Evolutionary conservation across 2,113 vertebrate species (phyloP).

Genomic region (Daphoenositta chrysoptera): DNA sequence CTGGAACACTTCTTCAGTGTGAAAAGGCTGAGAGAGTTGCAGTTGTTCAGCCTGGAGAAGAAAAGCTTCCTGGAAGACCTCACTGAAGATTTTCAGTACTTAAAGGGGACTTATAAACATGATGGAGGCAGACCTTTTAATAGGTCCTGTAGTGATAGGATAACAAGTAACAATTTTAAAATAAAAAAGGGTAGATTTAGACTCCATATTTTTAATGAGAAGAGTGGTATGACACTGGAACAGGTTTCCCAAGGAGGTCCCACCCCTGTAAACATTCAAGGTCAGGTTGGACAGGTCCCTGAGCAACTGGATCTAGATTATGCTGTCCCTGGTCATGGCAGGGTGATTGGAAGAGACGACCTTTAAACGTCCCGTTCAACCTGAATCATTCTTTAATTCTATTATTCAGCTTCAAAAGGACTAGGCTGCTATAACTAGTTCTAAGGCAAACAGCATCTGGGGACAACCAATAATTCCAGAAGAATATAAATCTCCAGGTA

Average conservation of each 20-base stretch:
- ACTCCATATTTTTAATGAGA: neutral
- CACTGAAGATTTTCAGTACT: neutral
- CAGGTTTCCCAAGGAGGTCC: neutral
- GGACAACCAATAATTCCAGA: neutral
- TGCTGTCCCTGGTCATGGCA: neutral
- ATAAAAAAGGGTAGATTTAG: neutral
- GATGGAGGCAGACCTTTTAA: neutral
- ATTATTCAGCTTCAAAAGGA: neutral
- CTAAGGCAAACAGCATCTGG: neutral
- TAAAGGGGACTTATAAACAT: neutral
- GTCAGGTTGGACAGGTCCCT: rapidly evolving
- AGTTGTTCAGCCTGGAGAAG: neutral
- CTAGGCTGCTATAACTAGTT: neutral
- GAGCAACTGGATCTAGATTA: neutral
- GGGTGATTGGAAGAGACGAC: neutral
- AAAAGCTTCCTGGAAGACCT: neutral
- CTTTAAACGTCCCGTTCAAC: neutral
- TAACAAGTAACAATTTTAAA: neutral
- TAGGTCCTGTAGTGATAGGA: neutral
- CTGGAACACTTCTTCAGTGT: neutral
- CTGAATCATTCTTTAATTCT: neutral
- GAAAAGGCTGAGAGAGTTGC: neutral
- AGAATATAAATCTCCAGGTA: neutral
- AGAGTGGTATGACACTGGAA: neutral
- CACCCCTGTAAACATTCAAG: neutral